Conservation (phyloP, 2,797 vertebrate genomes). For the Furcifer pardalis region DNA sequence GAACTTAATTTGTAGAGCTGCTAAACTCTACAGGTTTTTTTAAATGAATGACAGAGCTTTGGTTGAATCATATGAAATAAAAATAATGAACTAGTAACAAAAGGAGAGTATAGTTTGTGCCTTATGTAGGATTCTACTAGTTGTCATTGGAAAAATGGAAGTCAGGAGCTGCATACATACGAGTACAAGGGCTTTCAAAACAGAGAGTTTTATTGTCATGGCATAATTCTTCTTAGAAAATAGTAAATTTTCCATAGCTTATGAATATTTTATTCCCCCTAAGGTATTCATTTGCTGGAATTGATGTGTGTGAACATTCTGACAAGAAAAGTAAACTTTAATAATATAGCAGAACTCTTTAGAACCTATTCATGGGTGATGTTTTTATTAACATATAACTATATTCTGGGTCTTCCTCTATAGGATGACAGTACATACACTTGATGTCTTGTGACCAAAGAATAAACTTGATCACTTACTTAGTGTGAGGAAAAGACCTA, state of each 20-base stretch:
- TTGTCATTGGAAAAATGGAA: background rate
- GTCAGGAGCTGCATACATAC: background rate
- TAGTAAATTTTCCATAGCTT: background rate
- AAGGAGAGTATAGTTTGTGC: background rate
- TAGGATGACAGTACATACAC: background rate
- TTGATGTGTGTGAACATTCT: too few relatives aligned
- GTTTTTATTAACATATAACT: too few relatives aligned
- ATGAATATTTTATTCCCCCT: background rate
- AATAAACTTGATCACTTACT: background rate
- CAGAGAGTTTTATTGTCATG: background rate
- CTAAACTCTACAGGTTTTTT: background rate
- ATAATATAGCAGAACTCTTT: too few relatives aligned
- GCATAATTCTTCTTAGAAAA: background rate
- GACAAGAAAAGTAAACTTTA: too few relatives aligned
- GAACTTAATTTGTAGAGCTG: background rate
- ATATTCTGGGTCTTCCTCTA: background rate
- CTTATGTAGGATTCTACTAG: background rate
- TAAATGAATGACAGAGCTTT: background rate
- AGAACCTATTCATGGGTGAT: too few relatives aligned
- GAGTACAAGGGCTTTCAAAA: background rate
- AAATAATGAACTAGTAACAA: background rate
- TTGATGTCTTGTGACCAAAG: background rate
- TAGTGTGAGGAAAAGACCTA: too few relatives aligned
- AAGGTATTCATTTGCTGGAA: background rate
- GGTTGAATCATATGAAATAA: background rate